Evolutionary conservation across 2,797 vertebrate genomes (phyloP).

Genomic region (Sparus aurata): DNA sequence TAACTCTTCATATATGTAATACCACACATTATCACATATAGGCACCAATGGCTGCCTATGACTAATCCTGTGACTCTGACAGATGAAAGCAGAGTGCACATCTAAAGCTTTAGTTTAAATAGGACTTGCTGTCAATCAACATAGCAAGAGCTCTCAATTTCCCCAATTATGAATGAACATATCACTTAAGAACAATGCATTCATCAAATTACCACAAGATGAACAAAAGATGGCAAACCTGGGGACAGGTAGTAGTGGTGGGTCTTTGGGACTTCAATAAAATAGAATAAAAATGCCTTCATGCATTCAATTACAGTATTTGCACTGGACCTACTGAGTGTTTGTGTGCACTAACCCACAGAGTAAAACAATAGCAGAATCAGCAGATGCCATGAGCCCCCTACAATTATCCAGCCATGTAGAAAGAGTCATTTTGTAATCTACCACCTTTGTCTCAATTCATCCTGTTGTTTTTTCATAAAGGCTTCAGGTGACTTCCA

Average conservation of each 20-base stretch:
- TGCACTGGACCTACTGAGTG: not conserved
- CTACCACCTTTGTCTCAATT: not conserved
- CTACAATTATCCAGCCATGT: too few species aligned
- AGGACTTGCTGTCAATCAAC: too few species aligned
- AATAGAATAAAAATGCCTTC: too few species aligned
- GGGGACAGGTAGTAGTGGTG: not conserved
- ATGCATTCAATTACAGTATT: not conserved
- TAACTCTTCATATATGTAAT: constrained; percentile 47
- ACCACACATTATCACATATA: constrained; percentile 15
- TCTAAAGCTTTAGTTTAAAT: not conserved
- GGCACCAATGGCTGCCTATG: not conserved
- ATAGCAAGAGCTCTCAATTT: too few species aligned
- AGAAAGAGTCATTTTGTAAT: too few species aligned
- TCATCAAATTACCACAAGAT: not conserved
- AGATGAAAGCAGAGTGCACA: not conserved
- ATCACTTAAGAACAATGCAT: not conserved
- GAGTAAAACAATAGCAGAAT: not conserved
- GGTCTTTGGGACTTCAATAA: not conserved
- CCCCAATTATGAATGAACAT: not conserved
- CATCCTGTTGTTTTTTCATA: not conserved
- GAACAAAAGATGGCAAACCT: not conserved
- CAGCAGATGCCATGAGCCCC: not conserved
- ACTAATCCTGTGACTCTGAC: constrained; percentile 14
- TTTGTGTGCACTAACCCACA: not conserved
- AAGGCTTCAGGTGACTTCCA: not conserved